Evolutionary conservation across 2,797 vertebrate genomes (phyloP).

Genomic region (Odontamblyopus lacepedii): DNA sequence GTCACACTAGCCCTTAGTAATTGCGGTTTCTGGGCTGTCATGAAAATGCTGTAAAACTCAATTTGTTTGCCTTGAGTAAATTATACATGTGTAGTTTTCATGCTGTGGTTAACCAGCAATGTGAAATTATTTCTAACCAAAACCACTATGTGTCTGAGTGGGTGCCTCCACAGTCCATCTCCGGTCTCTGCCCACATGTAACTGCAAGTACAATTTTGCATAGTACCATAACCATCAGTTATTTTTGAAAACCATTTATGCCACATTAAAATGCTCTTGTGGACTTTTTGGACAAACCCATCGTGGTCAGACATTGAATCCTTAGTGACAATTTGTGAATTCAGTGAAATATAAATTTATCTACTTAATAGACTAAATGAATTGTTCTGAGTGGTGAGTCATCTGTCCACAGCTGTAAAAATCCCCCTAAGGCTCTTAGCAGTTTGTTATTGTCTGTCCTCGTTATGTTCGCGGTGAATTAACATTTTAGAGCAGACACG

Average conservation of each 20-base stretch:
- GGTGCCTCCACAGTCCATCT: conserved; percentile 45
- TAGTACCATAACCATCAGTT: conserved; percentile 14
- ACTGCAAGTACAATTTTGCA: conserved; percentile 11
- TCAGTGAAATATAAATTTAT: not conserved
- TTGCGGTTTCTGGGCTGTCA: conserved; percentile 35
- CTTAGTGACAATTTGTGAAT: conserved; percentile 3
- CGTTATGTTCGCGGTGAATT: conserved; percentile 16
- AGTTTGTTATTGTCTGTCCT: conserved; percentile 11
- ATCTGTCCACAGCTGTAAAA: conserved; percentile 7
- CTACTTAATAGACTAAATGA: not conserved
- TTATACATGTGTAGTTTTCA: conserved; percentile 64
- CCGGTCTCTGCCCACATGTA: conserved; percentile 31
- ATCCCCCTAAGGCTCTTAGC: not conserved
- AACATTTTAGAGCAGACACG: conserved; percentile 6
- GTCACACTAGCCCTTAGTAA: conserved; percentile 30
- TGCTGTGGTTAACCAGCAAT: conserved; percentile 73
- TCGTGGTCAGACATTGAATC: conserved; percentile 5
- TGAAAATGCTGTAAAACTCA: conserved; percentile 48
- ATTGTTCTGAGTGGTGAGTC: conserved; percentile 17
- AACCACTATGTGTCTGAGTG: conserved; percentile 57
- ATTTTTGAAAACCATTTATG: conserved; percentile 27
- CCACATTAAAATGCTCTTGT: conserved; percentile 22
- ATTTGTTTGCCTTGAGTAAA: conserved; percentile 61
- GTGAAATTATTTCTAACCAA: conserved; percentile 70
- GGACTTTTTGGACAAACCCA: not conserved